Conservation (phyloP, 1,140 invertebrate genomes). For the Gyrodactylus bullatarudis region DNA sequence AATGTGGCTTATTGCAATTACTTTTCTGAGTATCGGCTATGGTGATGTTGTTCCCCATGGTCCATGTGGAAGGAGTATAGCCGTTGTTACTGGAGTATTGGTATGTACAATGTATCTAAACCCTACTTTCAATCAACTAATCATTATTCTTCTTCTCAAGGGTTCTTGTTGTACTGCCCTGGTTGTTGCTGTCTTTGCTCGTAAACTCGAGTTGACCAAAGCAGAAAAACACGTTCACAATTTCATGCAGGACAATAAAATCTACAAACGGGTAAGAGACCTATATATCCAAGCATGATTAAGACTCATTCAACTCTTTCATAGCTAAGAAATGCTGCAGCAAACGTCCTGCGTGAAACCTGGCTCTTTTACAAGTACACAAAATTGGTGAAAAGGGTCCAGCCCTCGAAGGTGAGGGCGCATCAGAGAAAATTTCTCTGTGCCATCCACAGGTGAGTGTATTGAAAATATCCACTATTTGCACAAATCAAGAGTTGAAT, state of each 20-base stretch:
- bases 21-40: constrained; percentile 73
- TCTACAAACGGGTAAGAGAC: constrained; percentile 67
- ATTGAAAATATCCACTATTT: no score
- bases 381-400: constrained; percentile 75
- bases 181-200: constrained; percentile 28
- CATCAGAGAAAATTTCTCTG: constrained; percentile 96
- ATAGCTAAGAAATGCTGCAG: constrained; percentile 84
- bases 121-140: not conserved
- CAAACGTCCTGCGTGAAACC: constrained; percentile 90
- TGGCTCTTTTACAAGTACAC: constrained; percentile 99
- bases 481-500: no score
- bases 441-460: constrained; percentile 69
- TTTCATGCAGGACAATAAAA: constrained; percentile 99
- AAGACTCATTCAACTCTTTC: constrained; percentile 6
- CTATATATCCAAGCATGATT: not conserved
- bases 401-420: constrained; percentile 61
- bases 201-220: constrained; percentile 85
- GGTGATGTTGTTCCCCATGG: constrained; percentile 92
- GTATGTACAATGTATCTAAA: constrained; percentile 35
- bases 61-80: constrained; percentile 84
- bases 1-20: constrained; percentile 14
- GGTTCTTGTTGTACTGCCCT: constrained; percentile 44
- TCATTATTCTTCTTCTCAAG: constrained; percentile 24
- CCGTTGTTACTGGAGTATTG: constrained; percentile 89
- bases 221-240: constrained; percentile 99